Conservation (phyloP, 2,888 invertebrate species). For the Nebria salina region DNA sequence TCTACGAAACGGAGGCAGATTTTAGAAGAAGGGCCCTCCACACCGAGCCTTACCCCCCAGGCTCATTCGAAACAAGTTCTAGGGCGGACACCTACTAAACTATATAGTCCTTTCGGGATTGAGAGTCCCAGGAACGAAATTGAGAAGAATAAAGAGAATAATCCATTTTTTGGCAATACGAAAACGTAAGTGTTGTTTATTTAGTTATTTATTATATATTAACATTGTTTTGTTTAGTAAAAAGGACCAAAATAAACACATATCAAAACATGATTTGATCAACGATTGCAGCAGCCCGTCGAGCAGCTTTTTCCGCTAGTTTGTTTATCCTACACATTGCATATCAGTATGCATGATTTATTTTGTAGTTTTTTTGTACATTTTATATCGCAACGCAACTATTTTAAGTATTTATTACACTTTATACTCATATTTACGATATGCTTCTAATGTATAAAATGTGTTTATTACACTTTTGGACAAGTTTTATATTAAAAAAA, state of each 20-base stretch:
- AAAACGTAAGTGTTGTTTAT: slow-evolving; percentile 26
- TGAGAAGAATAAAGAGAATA: slow-evolving; percentile 39
- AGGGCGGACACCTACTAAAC: slow-evolving; percentile 75
- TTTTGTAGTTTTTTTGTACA: slow-evolving; percentile 6
- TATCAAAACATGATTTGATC: slow-evolving; percentile 28
- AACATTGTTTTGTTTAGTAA: slow-evolving; percentile 21
- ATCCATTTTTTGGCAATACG: slow-evolving; percentile 28
- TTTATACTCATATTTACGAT: neutral
- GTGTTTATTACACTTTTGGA: slow-evolving; percentile 22
- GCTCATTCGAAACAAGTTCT: slow-evolving; percentile 64
- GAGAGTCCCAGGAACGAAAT: slow-evolving; percentile 67
- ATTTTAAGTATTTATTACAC: slow-evolving; percentile 9
- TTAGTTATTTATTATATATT: neutral
- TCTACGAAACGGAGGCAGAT: slow-evolving; percentile 67
- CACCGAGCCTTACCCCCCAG: slow-evolving; percentile 64
- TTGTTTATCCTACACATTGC: neutral
- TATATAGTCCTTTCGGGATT: slow-evolving; percentile 81
- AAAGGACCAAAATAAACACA: slow-evolving; percentile 9
- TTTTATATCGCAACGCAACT: neutral
- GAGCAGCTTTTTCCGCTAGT: slow-evolving; percentile 39
- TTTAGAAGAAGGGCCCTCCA: slow-evolving; percentile 66
- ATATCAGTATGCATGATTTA: slow-evolving; percentile 3
- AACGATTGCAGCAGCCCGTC: slow-evolving; percentile 37
- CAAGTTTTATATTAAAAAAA: slow-evolving; percentile 40
- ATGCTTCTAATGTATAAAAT: neutral